Conservation (phyloP, 2,113 vertebrate genomes). For the Anseranas semipalmata region DNA sequence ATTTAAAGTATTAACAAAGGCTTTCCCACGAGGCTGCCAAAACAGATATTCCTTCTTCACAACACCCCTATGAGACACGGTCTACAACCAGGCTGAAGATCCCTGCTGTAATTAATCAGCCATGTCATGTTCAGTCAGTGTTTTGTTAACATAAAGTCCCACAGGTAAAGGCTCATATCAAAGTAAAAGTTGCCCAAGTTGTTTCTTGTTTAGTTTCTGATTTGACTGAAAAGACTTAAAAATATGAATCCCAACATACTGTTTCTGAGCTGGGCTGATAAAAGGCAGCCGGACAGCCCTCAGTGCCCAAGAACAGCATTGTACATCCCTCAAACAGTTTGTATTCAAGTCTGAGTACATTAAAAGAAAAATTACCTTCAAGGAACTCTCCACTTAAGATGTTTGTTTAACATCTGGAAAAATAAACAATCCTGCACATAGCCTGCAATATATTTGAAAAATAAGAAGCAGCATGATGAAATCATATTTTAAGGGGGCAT, state of each 20-base stretch:
- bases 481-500: neutral
- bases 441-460: neutral
- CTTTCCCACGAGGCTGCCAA: neutral
- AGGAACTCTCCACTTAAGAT: neutral
- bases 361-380: neutral
- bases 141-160: neutral
- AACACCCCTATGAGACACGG: neutral
- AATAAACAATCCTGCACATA: neutral
- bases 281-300: neutral
- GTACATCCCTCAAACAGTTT: neutral
- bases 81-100: neutral
- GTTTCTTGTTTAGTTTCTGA: neutral
- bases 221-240: neutral
- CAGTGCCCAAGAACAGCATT: neutral
- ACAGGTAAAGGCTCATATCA: neutral
- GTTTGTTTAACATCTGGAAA: neutral
- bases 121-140: neutral
- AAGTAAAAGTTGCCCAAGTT: neutral
- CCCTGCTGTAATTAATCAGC: neutral
- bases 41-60: neutral
- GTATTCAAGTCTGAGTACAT: neutral
- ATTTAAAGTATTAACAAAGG: neutral
- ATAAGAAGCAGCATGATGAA: neutral
- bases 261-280: neutral
- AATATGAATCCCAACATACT: neutral